Evolutionary conservation across 2,888 invertebrate species (phyloP), one percentile per base, ranked within the genome.

Genomic region (Deilephila porcellus): DNA sequence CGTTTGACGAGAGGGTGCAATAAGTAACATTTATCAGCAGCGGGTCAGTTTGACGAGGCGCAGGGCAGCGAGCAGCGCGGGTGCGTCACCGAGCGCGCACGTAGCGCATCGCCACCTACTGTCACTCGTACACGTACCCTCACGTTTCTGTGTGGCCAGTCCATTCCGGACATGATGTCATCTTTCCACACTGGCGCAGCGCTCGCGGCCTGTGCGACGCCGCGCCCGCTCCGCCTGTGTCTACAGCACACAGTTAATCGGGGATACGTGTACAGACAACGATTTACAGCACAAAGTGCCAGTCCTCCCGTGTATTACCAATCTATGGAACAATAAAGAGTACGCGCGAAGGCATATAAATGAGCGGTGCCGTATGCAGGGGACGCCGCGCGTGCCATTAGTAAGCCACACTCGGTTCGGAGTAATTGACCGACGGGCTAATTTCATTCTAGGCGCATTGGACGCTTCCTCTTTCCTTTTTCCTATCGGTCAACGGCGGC

Each of bases 271-370:
- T 93, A 92, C 87, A 88, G 92, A 92, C 93, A 93, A 91, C 93
- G 91, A 91, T 93, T 94, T 94, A 94, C 93, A 94, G 93, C 92
- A 87, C 90, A 91, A 93, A 93, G 90, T 92, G 93, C 88, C 93
- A 91, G 93, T 93, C 93, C 93, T 91, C 91, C 90, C 91, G 93
- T 94, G 94, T 94, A 94, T 94, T 94, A 94, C 92, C 93, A 85
- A 93, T 92, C 93, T 91, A 92, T 92, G 91, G 92, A 93, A 94
- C 94, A 93, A 94, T 94, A 94, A 94, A 93, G 91, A 87, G 90
- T 87, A 86, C 87, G 91, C 90, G 85, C 79, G 79, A 79, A 81
- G 85, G 93, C 92, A 94, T 94, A 92, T 89, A 88, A 93, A 94
- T 93, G 90, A 92, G 90, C 88, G 86, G 87, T 88, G 89, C 82